Base-by-base conservation (phyloP, 1,140 invertebrate genomes). In the Megathymus violae region DNA sequence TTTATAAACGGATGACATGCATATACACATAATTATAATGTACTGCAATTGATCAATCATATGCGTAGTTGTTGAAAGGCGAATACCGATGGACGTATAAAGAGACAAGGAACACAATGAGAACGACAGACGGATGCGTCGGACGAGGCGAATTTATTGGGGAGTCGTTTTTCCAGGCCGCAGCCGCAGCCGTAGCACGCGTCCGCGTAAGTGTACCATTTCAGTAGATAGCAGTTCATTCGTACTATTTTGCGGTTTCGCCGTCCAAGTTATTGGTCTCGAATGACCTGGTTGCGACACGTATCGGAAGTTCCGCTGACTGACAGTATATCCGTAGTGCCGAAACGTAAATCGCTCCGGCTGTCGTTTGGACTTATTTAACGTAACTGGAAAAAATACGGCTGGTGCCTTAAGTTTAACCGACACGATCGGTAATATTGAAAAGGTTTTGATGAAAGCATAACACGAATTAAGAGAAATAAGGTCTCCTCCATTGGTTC, bases 251-350 rank as follows among this genome's bases (percentile, higher is more conserved):
- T 85, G 85, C 77, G 82, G 85, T 88, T 80, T 67, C 67, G 70
- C 63, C 63, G 74, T 64, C 75, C 69, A 75, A 79, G 70, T 78
- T 76, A 78, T 82, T 77, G 80, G 77, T 88, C 78, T 85, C 82
- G 62, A 83, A 81, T 86, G 77, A 83, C 80, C 78, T 46, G 71
- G 74, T 88, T 88, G 79, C 85, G 71, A 81, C 79, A 88, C 76
- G 67, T 71, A 67, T 69, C 68, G 70, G 74, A 71, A 78, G 84
- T 83, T 83, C 76, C 78, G 76, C 70, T 77, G 77, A 80, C 72
- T 63, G 73, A 78, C 72, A 80, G 82, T 80, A 64, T 68, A 71
- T 81, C 71, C 36, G 46, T 11, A 48, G 19, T 61, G 65, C 41
- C 44, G 58, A 66, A 74, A 67, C 56, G 61, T 50, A 48, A 64